Conservation (phyloP, 2,113 vertebrate genomes). For the Rhadina sibilatrix region DNA sequence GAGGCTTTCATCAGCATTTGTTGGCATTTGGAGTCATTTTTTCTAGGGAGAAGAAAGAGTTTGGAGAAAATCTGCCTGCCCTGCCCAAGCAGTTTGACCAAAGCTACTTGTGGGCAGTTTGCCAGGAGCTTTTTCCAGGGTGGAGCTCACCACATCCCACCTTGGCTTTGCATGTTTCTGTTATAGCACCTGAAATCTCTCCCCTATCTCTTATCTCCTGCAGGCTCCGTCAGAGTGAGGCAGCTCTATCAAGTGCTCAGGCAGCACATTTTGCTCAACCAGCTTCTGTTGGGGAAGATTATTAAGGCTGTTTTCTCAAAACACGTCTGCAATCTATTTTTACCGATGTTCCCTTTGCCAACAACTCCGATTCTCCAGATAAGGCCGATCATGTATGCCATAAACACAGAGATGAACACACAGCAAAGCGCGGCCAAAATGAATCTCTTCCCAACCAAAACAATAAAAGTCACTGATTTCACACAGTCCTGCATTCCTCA, state of each 20-base stretch:
- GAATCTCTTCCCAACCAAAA: neutral
- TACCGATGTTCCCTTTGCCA: neutral
- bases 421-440: neutral
- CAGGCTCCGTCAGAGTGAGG: fast-evolving
- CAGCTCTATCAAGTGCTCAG: neutral
- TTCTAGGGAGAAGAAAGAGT: neutral
- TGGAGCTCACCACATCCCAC: neutral
- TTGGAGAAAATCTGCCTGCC: neutral
- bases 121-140: neutral
- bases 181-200: neutral
- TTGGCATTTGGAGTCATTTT: neutral
- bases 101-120: neutral
- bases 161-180: neutral
- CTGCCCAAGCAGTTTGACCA: neutral
- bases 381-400: neutral
- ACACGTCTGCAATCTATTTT: neutral
- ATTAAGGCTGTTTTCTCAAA: conserved; percentile 20
- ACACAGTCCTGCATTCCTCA: fast-evolving
- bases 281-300: neutral
- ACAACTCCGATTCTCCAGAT: neutral
- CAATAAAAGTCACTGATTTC: neutral
- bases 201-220: neutral
- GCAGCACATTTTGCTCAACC: neutral
- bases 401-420: neutral
- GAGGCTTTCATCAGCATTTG: neutral